Conservation (phyloP, 2,888 invertebrate species). For the Octonoba sinensis region DNA sequence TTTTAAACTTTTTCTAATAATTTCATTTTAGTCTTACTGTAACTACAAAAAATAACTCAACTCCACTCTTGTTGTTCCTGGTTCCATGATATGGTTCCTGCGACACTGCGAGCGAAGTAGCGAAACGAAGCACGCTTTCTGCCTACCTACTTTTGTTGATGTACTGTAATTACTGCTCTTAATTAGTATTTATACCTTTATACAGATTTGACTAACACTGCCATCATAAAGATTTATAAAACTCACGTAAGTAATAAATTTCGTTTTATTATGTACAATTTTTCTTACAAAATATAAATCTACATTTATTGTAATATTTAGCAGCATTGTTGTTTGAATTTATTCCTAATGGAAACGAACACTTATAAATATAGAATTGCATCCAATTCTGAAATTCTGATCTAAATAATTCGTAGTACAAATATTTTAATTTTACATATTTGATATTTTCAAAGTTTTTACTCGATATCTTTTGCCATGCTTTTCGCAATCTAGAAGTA, state of each 20-base stretch:
- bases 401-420: neutral
- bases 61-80: too few species aligned
- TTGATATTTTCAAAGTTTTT: neutral
- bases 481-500: neutral
- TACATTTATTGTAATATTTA: neutral
- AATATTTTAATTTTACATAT: neutral
- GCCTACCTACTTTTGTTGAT: too few species aligned
- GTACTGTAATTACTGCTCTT: too few species aligned
- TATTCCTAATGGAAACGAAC: neutral
- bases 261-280: neutral
- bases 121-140: too few species aligned
- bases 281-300: neutral
- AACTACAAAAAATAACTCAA: too few species aligned
- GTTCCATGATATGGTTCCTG: too few species aligned
- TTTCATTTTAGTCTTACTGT: too few species aligned
- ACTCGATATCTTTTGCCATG: neutral
- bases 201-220: neutral
- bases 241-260: neutral
- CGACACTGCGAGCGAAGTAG: too few species aligned
- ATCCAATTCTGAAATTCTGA: neutral
- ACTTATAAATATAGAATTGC: neutral
- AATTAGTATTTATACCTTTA: too few species aligned
- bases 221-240: neutral
- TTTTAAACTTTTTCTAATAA: too few species aligned
- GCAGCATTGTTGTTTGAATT: neutral